These are phyloP conservation scores for Drosophila austrosaltans DNA, from an alignment of 2,888 invertebrate genomes.

Conservation along the genomic window DNA sequence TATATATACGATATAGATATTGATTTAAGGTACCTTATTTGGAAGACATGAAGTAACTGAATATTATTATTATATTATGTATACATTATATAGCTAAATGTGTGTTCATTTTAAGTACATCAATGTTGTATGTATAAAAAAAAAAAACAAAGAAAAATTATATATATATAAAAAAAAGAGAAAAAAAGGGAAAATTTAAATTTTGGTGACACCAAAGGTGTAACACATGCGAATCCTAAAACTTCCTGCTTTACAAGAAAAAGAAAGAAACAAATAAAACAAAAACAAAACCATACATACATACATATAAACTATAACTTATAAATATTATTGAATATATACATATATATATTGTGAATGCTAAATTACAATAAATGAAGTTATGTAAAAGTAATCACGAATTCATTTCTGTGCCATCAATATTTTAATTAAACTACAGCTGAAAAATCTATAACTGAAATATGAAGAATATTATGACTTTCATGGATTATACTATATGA, in stretches of 20 bases:
- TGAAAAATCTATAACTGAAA: too few relatives aligned
- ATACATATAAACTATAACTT: slow-evolving; percentile 54
- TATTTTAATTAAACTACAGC: too few relatives aligned
- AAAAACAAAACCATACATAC: slow-evolving; percentile 41
- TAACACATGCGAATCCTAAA: slow-evolving; percentile 73
- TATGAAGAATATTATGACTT: too few relatives aligned
- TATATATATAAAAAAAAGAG: slow-evolving; percentile 1
- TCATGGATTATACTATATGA: too few relatives aligned
- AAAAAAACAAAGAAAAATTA: slow-evolving; percentile 31
- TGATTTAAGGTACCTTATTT: slow-evolving; percentile 40
- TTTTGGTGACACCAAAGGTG: slow-evolving; percentile 72
- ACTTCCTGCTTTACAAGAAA: slow-evolving; percentile 77
- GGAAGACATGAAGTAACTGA: slow-evolving; percentile 74
- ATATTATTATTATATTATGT: slow-evolving; percentile 72
- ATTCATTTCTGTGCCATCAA: background rate
- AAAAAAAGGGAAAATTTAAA: slow-evolving; percentile 51
- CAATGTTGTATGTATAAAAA: slow-evolving; percentile 69
- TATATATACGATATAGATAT: slow-evolving; percentile 9
- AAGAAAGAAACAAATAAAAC: slow-evolving; percentile 39
- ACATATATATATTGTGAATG: slow-evolving; percentile 64
- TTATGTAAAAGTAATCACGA: slow-evolving; percentile 50
- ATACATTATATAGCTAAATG: slow-evolving; percentile 74
- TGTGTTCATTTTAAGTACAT: slow-evolving; percentile 76
- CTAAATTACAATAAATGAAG: slow-evolving; percentile 72
- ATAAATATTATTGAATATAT: slow-evolving; percentile 58